phyloP scores from a whole-genome alignment of 2,888 invertebrate genomes.

The Tubulanus polymorphus region DNA sequence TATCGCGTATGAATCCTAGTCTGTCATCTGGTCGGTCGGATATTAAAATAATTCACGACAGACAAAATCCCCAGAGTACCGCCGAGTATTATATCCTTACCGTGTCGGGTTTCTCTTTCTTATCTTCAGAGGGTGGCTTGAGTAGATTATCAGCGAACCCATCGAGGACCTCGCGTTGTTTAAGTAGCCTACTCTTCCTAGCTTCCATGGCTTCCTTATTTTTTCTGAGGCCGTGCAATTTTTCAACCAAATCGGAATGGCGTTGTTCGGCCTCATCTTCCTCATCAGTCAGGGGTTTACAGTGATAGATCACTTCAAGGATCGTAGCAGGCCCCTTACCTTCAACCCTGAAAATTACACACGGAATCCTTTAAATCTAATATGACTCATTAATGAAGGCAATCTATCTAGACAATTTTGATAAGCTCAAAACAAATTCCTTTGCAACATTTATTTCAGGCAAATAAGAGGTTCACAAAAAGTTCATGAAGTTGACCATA shows the following conservation, averaged over 20 bases:
- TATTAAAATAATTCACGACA: too few species aligned
- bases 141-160: constrained; percentile 31
- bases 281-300: constrained; percentile 20
- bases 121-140: neutral
- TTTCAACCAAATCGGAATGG: neutral
- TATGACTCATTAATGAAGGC: too few species aligned
- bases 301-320: constrained; percentile 29
- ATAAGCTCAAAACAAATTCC: too few species aligned
- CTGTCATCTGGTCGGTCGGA: too few species aligned
- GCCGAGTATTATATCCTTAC: too few species aligned
- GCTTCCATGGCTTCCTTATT: constrained; percentile 10
- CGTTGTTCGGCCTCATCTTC: constrained; percentile 17
- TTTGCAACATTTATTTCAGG: too few species aligned
- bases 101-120: neutral
- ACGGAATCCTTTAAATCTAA: too few species aligned
- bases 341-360: constrained; percentile 33
- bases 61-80: too few species aligned
- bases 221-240: neutral
- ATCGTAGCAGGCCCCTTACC: constrained; percentile 34
- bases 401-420: too few species aligned
- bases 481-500: too few species aligned
- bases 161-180: constrained; percentile 44
- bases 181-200: constrained; percentile 18
- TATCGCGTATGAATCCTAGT: too few species aligned
- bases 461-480: too few species aligned